A percentile compares a stretch with the other conserved stretches of the same genome.
phyloP scores from a whole-genome alignment of 1,140 invertebrate genomes.

The Drosophila pachea region DNA sequence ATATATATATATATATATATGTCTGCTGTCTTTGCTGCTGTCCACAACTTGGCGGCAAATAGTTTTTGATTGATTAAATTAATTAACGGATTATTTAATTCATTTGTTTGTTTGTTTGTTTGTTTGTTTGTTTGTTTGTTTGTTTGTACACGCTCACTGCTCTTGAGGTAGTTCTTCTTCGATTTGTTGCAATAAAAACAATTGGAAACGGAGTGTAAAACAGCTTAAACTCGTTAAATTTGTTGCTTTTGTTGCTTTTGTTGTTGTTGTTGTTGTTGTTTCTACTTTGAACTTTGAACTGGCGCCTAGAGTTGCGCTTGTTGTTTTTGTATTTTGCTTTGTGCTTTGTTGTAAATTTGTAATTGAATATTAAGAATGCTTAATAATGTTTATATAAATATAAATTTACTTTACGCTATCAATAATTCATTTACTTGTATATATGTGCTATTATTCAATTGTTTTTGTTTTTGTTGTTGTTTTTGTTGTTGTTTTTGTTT shows the following conservation, averaged over 20 bases:
- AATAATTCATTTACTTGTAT: constrained; percentile 32
- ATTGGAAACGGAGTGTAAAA: too few relatives aligned
- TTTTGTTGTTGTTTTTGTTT: too few relatives aligned
- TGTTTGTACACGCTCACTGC: constrained; percentile 62
- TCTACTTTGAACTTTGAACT: constrained; percentile 67
- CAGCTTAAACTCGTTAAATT: constrained; percentile 16
- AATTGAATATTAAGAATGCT: constrained; percentile 32
- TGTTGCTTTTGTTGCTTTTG: constrained; percentile 20
- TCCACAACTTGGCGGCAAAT: too few relatives aligned
- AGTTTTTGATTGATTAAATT: too few relatives aligned
- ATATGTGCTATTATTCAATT: constrained; percentile 68
- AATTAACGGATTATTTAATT: too few relatives aligned
- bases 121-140: constrained; percentile 37
- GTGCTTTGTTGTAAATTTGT: constrained; percentile 42
- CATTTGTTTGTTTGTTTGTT: background rate
- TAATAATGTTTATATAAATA: constrained; percentile 37
- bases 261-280: constrained; percentile 34
- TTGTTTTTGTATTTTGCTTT: constrained; percentile 3
- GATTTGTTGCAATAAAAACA: constrained; percentile 10
- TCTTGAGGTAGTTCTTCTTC: constrained; percentile 65
- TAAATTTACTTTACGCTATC: constrained; percentile 6
- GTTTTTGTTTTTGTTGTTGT: background rate
- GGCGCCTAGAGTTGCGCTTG: constrained; percentile 49
- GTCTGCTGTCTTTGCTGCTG: background rate
- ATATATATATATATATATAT: background rate